A percentile compares a stretch with the other conserved stretches of the same genome.
phyloP scores from a whole-genome alignment of 2,113 vertebrate genomes.

The Mola mola region DNA sequence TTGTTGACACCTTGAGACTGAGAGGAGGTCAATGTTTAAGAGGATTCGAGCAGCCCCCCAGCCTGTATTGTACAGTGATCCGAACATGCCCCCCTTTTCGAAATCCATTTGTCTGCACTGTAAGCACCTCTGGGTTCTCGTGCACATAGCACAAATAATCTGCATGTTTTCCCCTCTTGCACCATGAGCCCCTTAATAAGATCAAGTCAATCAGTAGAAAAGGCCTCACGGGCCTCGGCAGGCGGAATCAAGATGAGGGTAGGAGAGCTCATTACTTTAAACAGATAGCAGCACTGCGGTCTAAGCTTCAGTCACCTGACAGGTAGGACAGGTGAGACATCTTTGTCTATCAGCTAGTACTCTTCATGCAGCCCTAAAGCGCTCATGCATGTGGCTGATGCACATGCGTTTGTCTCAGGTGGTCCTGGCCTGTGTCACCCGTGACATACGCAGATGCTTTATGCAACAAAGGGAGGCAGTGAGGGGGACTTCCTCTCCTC shows the following conservation, averaged over 20 bases:
- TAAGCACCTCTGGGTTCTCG: constrained; percentile 53
- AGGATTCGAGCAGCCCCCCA: constrained; percentile 63
- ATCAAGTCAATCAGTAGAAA: constrained; percentile 57
- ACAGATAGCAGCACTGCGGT: constrained; percentile 44
- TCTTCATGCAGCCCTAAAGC: background rate
- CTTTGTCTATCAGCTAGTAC: constrained; percentile 12
- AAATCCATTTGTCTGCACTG: constrained; percentile 57
- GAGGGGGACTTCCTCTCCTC: constrained; percentile 57
- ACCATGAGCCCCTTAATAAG: constrained; percentile 53
- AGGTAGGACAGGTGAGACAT: constrained; percentile 23
- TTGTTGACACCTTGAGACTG: constrained; percentile 45
- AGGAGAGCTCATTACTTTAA: constrained; percentile 57
- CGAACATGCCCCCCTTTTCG: constrained; percentile 30
- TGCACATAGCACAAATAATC: constrained; percentile 50
- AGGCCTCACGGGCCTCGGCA: constrained; percentile 23
- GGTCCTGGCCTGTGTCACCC: constrained; percentile 47
- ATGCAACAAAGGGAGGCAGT: constrained; percentile 51
- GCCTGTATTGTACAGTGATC: constrained; percentile 42
- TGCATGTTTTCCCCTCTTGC: constrained; percentile 56
- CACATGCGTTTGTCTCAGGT: constrained; percentile 64
- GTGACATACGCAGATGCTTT: constrained; percentile 62
- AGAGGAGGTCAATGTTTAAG: constrained; percentile 61
- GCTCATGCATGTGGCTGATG: constrained; percentile 47
- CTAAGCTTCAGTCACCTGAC: constrained; percentile 44
- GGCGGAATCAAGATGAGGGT: constrained; percentile 17